phyloP scores from a whole-genome alignment of 2,888 invertebrate species.

The Athripsodes cinereus region DNA sequence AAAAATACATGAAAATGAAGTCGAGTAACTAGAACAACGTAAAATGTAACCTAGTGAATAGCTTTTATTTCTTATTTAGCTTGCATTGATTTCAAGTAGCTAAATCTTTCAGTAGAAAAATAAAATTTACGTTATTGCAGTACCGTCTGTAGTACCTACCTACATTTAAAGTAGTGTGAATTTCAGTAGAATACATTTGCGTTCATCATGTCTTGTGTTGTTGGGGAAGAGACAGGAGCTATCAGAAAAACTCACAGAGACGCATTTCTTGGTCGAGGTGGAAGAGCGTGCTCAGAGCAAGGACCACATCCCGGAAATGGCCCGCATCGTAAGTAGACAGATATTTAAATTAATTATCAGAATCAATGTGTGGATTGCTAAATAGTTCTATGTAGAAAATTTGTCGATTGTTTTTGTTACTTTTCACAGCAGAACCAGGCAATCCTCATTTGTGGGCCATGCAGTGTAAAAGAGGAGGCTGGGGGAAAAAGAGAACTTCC shows the following conservation, averaged over 20 bases:
- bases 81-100: neutral
- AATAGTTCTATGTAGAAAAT: too few relatives aligned
- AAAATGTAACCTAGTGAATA: too few relatives aligned
- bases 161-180: neutral
- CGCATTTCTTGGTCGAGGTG: conserved; percentile 49
- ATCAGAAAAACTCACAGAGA: conserved; percentile 41
- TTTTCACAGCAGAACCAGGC: conserved; percentile 16
- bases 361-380: too few relatives aligned
- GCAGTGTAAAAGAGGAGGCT: conserved; percentile 44
- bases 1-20: too few relatives aligned
- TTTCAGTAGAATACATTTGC: too few relatives aligned
- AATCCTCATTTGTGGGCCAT: conserved; percentile 52
- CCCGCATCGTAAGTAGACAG: conserved; percentile 40
- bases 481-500: conserved; percentile 62
- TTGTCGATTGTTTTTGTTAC: neutral
- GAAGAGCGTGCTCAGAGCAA: conserved; percentile 64
- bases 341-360: too few relatives aligned
- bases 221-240: conserved; percentile 20
- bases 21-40: too few relatives aligned
- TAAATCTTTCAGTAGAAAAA: neutral
- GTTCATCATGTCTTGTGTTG: conserved; percentile 36
- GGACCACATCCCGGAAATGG: conserved; percentile 57
- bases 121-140: neutral
- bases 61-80: neutral
- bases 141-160: too few relatives aligned